Evolutionary conservation across 2,797 vertebrate species (phyloP), one percentile per base, ranked within the genome.

Genomic region (Pygocentrus nattereri): DNA sequence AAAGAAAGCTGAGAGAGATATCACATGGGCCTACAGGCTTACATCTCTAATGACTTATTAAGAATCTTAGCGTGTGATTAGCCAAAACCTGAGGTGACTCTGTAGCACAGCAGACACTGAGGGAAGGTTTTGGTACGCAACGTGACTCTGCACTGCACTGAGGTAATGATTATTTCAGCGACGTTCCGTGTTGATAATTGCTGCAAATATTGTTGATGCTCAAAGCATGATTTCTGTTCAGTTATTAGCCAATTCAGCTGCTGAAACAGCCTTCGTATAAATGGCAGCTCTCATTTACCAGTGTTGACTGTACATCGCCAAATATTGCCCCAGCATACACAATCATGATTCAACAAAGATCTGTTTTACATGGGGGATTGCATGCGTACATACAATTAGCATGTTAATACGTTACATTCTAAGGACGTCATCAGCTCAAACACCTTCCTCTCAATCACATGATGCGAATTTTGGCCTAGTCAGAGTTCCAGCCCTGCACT

Each of bases 41-140:
- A 71, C 34, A 79, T 75, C 71, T 13, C 38, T 82, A 82, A 82
- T 73, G 58, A 78, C 25, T 31, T 44, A 56, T 41, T 52, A 64
- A 62, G 59, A 19, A 64, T 62, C 6, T 62, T 31, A 59, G 23
- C 5, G 38, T 31, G 74, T 15, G 23, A 54, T 79, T 70, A 76
- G 64, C 38, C 49, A 31, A 61, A 5, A 83, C 11, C 30, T 62
- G 65, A 56, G 23, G 19, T 79, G 56, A 56, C 44, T 25, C 30
- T 68, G 18, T 18, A 19, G 13, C 12, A 41, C 41, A 15, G 38
- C 19, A 16, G 3, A 68, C 10, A 34, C 19, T 18, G 30, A 5
- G 25, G 41, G 54, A 70, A 58, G 34, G 11, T 31, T 47, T 38
- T 65, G 34, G 25, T 38, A 38, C 4, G 27, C 69, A 73, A 25